Evolutionary conservation across 23 tunicate species (phyloP).

Genomic region (Clavelina lepadiformis): DNA sequence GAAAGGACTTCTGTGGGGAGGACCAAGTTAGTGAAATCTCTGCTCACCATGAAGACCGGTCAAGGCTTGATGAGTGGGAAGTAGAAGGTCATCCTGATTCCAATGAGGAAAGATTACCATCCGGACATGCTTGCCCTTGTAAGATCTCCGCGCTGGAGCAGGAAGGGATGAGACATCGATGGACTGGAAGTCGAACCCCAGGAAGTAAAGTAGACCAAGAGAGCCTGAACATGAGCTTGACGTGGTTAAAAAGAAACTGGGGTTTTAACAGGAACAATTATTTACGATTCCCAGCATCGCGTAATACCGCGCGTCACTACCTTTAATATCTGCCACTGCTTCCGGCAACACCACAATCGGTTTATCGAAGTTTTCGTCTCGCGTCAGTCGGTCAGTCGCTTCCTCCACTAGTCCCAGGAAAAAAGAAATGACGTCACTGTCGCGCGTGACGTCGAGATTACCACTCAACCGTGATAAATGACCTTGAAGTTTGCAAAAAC

Average conservation of each 20-base stretch:
- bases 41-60: slow-evolving; percentile 61
- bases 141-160: not conserved
- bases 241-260: not conserved
- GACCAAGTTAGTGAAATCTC: not conserved
- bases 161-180: slow-evolving; percentile 36
- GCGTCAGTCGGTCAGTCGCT: slow-evolving; percentile 71
- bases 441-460: slow-evolving; percentile 22
- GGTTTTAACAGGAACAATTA: not conserved
- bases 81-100: slow-evolving; percentile 69
- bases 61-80: slow-evolving; percentile 76
- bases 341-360: slow-evolving; percentile 50
- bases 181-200: slow-evolving; percentile 73
- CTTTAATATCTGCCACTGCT: slow-evolving; percentile 25
- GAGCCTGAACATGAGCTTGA: slow-evolving; percentile 28
- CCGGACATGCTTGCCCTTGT: slow-evolving; percentile 3
- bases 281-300: not conserved
- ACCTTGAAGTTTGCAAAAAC: slow-evolving; percentile 14
- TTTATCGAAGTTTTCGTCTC: slow-evolving; percentile 56
- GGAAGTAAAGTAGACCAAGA: slow-evolving; percentile 34
- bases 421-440: slow-evolving; percentile 59
- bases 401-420: slow-evolving; percentile 66
- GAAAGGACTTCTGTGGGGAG: not conserved
- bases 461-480: slow-evolving; percentile 41
- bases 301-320: too few species aligned
- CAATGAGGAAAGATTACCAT: slow-evolving; percentile 81